Conservation (phyloP, 2,113 vertebrate species). For the Tursiops truncatus region DNA sequence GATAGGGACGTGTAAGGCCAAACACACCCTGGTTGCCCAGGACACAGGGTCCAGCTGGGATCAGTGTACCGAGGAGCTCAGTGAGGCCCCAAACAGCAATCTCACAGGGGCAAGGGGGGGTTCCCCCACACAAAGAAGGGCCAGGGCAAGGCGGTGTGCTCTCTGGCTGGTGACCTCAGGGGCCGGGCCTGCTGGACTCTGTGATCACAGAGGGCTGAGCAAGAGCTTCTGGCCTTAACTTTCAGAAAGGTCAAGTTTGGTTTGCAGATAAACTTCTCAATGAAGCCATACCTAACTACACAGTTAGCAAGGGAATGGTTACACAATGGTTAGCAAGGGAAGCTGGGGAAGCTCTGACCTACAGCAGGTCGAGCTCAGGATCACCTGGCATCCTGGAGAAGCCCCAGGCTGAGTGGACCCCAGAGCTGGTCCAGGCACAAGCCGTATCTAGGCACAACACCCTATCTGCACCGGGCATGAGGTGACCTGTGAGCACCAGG, state of each 20-base stretch:
- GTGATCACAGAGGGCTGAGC: background rate
- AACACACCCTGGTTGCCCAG: background rate
- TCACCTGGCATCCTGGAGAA: background rate
- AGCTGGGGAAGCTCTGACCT: background rate
- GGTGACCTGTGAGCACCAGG: background rate
- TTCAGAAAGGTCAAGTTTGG: background rate
- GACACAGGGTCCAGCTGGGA: background rate
- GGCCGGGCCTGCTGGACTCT: background rate
- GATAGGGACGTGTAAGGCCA: background rate
- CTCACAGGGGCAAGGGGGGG: background rate
- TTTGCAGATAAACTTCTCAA: background rate
- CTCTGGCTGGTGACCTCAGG: background rate
- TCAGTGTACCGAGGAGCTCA: background rate
- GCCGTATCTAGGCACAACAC: background rate
- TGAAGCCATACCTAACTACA: background rate
- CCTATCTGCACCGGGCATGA: background rate
- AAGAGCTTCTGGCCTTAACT: background rate
- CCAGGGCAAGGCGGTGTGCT: background rate
- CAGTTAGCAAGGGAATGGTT: no score
- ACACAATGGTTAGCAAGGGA: background rate
- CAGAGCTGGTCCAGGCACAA: background rate
- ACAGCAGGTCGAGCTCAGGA: background rate
- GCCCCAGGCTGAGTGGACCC: background rate
- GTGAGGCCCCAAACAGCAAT: background rate
- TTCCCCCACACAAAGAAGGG: background rate